phyloP scores from a whole-genome alignment of 2,888 invertebrate species.

The Tribolium freemani region DNA sequence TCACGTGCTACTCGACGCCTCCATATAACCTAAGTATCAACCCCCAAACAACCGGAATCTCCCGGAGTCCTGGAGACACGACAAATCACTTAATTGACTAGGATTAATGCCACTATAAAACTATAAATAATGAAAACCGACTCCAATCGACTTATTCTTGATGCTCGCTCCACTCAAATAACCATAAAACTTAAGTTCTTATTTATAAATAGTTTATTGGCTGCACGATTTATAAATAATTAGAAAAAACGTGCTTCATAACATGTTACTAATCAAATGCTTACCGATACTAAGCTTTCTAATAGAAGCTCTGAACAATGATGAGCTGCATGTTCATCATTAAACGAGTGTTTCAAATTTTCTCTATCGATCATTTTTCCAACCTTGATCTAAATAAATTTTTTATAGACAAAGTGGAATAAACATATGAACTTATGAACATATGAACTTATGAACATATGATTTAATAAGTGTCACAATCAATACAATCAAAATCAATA shows the following conservation, averaged over 20 bases:
- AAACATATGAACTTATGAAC: slow-evolving; percentile 32
- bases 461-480: slow-evolving; percentile 37
- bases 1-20: slow-evolving; percentile 32
- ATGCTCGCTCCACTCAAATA: slow-evolving; percentile 11
- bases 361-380: slow-evolving; percentile 26
- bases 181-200: slow-evolving; percentile 23
- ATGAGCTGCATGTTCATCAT: slow-evolving; percentile 5
- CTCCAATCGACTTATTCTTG: background rate
- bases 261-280: background rate
- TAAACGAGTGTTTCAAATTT: slow-evolving; percentile 18
- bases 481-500: slow-evolving; percentile 34
- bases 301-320: background rate
- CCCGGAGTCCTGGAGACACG: background rate
- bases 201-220: slow-evolving; percentile 32
- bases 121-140: slow-evolving; percentile 6
- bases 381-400: slow-evolving; percentile 37
- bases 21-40: slow-evolving; percentile 15
- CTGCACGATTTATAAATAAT: slow-evolving; percentile 24
- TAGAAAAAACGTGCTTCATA: slow-evolving; percentile 16
- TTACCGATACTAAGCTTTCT: background rate
- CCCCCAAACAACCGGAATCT: background rate
- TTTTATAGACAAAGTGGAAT: slow-evolving; percentile 29
- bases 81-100: background rate
- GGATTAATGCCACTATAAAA: background rate
- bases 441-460: too few relatives aligned